Evolutionary conservation across 2,113 vertebrate genomes (phyloP).

Genomic region (Zonotrichia leucophrys): DNA sequence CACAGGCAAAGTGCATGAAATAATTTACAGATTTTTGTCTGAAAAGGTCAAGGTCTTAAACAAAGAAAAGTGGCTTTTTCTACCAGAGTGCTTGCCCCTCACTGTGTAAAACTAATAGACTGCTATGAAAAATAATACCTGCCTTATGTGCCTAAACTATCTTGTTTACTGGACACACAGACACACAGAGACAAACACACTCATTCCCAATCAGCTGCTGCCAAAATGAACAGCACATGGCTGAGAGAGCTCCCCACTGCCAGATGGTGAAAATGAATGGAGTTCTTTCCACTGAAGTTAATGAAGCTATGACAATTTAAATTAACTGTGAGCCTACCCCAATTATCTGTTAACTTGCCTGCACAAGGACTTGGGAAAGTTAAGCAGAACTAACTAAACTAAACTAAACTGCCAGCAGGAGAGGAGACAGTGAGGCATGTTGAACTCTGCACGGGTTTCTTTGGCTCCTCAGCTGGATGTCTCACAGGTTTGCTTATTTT

Average conservation of each 20-base stretch:
- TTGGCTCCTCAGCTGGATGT: neutral
- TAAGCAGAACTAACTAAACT: conserved; percentile 20
- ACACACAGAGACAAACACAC: neutral
- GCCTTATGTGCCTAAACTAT: neutral
- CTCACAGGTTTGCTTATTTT: neutral
- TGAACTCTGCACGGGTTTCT: neutral
- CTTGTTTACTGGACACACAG: neutral
- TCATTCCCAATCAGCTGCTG: neutral
- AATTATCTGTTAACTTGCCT: conserved; percentile 15
- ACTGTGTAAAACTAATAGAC: neutral
- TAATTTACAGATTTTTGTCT: conserved; percentile 48
- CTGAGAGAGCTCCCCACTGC: neutral
- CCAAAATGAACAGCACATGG: neutral
- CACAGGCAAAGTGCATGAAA: neutral
- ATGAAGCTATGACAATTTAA: conserved; percentile 45
- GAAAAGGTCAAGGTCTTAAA: conserved; percentile 54
- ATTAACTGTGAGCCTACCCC: conserved; percentile 14
- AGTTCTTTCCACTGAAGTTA: conserved; percentile 10
- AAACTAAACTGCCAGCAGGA: neutral
- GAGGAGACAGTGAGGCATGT: neutral
- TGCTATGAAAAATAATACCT: conserved; percentile 4
- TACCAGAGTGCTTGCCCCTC: neutral
- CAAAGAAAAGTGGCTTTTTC: conserved; percentile 29
- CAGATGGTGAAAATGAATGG: neutral
- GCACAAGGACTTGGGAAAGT: neutral